phyloP scores from a whole-genome alignment of 2,113 vertebrate genomes.

The Stercorarius parasiticus region DNA sequence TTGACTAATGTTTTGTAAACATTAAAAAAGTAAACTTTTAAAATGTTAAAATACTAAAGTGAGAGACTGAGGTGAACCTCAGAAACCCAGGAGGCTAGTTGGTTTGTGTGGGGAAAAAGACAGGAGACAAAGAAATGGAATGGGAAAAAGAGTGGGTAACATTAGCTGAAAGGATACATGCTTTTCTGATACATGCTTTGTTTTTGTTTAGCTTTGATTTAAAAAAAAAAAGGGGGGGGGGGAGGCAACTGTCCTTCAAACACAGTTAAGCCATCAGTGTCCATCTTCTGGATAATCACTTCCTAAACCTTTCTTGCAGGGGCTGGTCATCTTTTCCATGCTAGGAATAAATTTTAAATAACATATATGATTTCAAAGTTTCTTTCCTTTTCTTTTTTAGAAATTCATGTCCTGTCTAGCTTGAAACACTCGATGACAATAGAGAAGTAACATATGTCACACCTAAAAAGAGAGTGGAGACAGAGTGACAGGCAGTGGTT shows the following conservation, averaged over 20 bases:
- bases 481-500: background rate
- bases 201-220: background rate
- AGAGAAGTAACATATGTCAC: background rate
- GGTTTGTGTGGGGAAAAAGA: background rate
- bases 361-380: background rate
- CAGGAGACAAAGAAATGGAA: background rate
- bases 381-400: background rate
- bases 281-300: background rate
- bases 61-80: background rate
- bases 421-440: background rate
- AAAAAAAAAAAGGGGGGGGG: background rate
- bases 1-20: too few species aligned
- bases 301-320: background rate
- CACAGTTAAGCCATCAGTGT: background rate
- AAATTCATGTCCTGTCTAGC: background rate
- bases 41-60: background rate
- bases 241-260: background rate
- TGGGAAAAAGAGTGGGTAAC: background rate
- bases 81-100: background rate
- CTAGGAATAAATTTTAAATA: background rate
- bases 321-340: background rate
- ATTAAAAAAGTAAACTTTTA: too few species aligned
- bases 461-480: background rate
- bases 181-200: background rate
- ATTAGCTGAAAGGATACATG: background rate